Percentiles rank a stretch among this genome's conserved stretches.
These are phyloP conservation scores for Venusia cambrica DNA, from an alignment of 2,888 invertebrate species.

Conservation along the genomic window DNA sequence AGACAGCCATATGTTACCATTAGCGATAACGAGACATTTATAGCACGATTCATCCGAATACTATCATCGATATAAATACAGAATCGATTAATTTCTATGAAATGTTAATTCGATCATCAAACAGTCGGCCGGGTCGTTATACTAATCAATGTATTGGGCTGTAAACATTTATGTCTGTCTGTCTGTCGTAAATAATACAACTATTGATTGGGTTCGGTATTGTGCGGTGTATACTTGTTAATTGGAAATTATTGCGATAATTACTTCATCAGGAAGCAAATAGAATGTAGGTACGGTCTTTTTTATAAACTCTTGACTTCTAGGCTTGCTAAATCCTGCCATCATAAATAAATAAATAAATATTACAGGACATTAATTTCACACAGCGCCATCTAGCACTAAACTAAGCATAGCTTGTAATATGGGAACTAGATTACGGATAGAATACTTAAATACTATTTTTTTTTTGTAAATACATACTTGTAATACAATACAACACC, in stretches of 20 bases:
- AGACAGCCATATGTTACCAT: conserved; percentile 69
- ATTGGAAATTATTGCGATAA: conserved; percentile 42
- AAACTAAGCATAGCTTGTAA: too few relatives aligned
- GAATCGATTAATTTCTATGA: conserved; percentile 76
- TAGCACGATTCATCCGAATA: conserved; percentile 55
- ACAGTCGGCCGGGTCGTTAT: conserved; percentile 68
- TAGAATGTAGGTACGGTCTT: neutral
- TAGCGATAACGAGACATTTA: conserved; percentile 74
- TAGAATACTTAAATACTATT: too few relatives aligned
- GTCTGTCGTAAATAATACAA: conserved; percentile 62
- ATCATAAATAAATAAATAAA: conserved; percentile 5
- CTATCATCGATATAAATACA: conserved; percentile 58
- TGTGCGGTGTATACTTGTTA: conserved; percentile 53
- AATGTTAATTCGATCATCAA: conserved; percentile 75
- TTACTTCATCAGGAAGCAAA: conserved; percentile 22
- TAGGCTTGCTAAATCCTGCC: too few relatives aligned
- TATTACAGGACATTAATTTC: too few relatives aligned
- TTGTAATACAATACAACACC: too few relatives aligned
- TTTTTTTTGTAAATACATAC: too few relatives aligned
- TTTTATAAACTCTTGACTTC: too few relatives aligned
- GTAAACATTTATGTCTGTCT: conserved; percentile 63
- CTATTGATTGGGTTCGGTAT: conserved; percentile 57
- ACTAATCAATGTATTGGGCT: conserved; percentile 71
- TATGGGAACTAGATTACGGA: too few relatives aligned
- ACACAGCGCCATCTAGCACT: too few relatives aligned